Conservation (phyloP, 2,113 vertebrate species). For the Thoracochromis brauschi region DNA sequence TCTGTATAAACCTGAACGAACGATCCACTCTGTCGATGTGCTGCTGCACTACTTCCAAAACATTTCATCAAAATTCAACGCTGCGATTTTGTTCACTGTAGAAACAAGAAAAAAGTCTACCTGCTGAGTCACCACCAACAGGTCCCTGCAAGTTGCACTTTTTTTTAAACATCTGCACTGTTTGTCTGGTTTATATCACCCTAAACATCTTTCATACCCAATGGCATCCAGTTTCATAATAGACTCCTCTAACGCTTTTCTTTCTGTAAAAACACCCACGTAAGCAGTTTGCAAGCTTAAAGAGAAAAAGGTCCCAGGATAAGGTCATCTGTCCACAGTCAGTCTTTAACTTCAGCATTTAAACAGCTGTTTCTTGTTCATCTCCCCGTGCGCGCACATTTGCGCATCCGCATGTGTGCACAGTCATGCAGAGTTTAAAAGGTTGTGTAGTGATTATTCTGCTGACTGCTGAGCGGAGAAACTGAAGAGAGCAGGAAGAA, state of each 20-base stretch:
- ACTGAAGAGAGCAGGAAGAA: neutral
- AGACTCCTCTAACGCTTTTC: neutral
- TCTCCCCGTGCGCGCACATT: neutral
- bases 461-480: neutral
- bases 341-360: neutral
- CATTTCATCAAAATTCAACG: neutral
- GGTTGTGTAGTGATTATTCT: neutral
- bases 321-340: neutral
- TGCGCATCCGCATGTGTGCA: neutral
- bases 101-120: neutral
- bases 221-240: neutral
- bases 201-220: neutral
- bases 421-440: constrained; percentile 21
- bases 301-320: neutral
- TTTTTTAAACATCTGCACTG: neutral
- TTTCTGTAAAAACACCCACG: neutral
- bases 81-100: neutral
- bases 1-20: neutral
- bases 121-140: neutral
- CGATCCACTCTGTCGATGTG: neutral
- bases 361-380: constrained; percentile 26
- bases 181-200: neutral
- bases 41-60: neutral
- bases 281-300: neutral
- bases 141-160: neutral